Evolutionary conservation across 23 tunicate genomes (phyloP).

Genomic region (Ciona savignyi): DNA sequence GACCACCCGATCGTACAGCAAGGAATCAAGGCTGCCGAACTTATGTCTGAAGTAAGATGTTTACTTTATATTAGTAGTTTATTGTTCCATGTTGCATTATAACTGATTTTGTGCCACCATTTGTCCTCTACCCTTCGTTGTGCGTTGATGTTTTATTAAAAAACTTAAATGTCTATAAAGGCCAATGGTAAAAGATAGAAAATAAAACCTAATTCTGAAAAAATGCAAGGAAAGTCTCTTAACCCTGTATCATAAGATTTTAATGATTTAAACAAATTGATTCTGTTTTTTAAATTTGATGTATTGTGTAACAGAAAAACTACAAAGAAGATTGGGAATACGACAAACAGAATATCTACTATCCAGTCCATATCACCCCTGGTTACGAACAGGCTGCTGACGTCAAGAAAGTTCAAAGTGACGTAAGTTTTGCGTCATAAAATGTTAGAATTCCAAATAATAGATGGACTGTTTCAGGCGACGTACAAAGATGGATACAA

Average conservation of each 20-base stretch:
- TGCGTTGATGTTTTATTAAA: too few relatives aligned
- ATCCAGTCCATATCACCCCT: constrained; percentile 93
- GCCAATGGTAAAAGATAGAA: too few relatives aligned
- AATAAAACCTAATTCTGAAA: too few relatives aligned
- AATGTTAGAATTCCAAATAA: not conserved
- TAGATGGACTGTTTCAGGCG: constrained; percentile 14
- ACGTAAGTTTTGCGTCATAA: constrained; percentile 27
- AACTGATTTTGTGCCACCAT: too few relatives aligned
- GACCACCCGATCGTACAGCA: constrained; percentile 94
- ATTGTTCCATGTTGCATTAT: too few relatives aligned
- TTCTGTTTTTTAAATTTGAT: too few relatives aligned
- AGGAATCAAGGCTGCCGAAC: constrained; percentile 88
- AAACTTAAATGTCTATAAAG: too few relatives aligned
- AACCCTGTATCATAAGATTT: too few relatives aligned
- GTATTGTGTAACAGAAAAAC: constrained; percentile 18
- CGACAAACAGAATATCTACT: constrained; percentile 77
- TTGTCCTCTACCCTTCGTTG: too few relatives aligned
- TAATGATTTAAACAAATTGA: too few relatives aligned
- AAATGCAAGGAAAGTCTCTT: too few relatives aligned
- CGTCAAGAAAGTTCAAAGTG: constrained; percentile 72
- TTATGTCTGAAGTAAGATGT: constrained; percentile 58
- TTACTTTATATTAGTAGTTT: too few relatives aligned
- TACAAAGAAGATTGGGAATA: constrained; percentile 82
- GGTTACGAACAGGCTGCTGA: constrained; percentile 83
- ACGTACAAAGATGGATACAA: constrained; percentile 52